Evolutionary conservation across 2,797 vertebrate genomes (phyloP), one percentile per base, ranked within the genome.

Genomic region (Delichon dasypus): DNA sequence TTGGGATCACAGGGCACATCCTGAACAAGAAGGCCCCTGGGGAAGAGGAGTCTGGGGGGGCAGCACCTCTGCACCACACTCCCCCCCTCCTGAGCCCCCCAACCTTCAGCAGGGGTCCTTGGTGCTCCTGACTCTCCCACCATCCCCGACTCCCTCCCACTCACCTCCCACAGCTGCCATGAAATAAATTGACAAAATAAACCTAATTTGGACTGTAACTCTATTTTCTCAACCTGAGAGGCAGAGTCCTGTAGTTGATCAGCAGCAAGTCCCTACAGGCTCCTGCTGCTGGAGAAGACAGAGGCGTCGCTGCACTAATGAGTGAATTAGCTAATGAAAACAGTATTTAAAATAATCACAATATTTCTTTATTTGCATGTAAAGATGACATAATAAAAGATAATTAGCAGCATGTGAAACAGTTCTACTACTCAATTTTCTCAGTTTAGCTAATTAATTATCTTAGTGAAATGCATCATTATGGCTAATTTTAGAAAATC

Each of bases 381-480:
- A 97, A 97, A 97, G 97, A 97, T 97, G 96, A 95, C 97, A 97
- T 97, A 97, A 98, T 97, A 97, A 98, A 98, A 97, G 96, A 97
- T 98, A 98, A 98, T 98, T 97, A 98, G 96, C 96, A 97, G 96
- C 95, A 95, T 97, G 97, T 97, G 97, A 97, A 98, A 96, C 96
- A 97, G 96, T 97, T 97, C 96, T 88, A 97, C 97, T 96, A 97
- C 96, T 98, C 97, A 97, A 97, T 98, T 97, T 98, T 97, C 97
- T 97, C 97, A 90, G 97, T 97, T 98, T 97, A 97, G 97, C 94
- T 98, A 98, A 98, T 98, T 98, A 98, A 98, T 98, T 98, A 98
- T 97, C 96, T 96, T 95, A 97, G 97, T 96, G 97, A 98, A 98
- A 98, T 95, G 95, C 97, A 97, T 97, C 95, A 97, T 98, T 97